A percentile compares a stretch with the other conserved stretches of the same genome.
Evolutionary conservation across 2,888 invertebrate genomes (phyloP).

Genomic region (Nebria brevicollis): DNA sequence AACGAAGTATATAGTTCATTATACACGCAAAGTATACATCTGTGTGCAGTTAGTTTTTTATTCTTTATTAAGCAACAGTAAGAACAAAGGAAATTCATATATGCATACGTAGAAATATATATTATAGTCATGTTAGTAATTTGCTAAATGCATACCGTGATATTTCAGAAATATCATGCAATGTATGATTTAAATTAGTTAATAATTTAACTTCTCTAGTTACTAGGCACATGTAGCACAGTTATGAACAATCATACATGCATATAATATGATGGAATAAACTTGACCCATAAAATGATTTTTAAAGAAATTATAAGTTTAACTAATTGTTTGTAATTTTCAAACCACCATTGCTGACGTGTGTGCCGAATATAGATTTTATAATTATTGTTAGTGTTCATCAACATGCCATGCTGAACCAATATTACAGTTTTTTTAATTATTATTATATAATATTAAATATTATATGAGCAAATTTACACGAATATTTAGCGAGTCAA

Average conservation of each 20-base stretch:
- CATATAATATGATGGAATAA: not conserved
- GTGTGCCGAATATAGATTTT: not conserved
- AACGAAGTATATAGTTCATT: no score
- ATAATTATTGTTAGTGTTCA: not conserved
- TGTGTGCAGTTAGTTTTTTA: no score
- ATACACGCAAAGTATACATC: no score
- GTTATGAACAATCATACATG: no score
- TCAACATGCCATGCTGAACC: not conserved
- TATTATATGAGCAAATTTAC: no score
- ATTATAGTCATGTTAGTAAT: not conserved
- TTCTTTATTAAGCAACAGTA: not conserved
- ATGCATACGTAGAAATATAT: not conserved
- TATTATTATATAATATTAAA: not conserved
- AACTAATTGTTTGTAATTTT: not conserved
- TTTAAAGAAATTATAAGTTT: not conserved
- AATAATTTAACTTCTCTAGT: not conserved
- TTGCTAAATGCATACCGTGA: not conserved
- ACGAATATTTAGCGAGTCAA: no score
- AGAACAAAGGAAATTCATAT: not conserved
- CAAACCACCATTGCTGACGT: not conserved
- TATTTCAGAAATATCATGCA: not conserved
- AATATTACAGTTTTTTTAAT: not conserved
- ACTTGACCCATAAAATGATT: not conserved
- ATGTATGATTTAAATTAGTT: not conserved
- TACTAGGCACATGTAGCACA: not conserved